Conservation (phyloP, 1,140 invertebrate species). For the Anadara kagoshimensis region DNA sequence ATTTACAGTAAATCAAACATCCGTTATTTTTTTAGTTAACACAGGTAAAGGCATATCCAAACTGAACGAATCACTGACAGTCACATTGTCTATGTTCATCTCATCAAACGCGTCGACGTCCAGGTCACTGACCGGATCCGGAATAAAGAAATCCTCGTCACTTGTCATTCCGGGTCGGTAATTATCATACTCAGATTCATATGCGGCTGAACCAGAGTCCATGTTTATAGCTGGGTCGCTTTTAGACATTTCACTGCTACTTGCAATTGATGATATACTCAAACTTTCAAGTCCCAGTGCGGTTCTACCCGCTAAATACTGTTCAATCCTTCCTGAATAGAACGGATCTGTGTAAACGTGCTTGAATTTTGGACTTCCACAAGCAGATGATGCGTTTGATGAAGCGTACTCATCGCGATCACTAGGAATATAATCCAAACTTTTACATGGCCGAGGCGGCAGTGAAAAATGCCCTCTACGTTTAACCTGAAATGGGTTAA, state of each 20-base stretch:
- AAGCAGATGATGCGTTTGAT: constrained; percentile 60
- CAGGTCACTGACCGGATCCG: constrained; percentile 71
- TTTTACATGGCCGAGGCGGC: constrained; percentile 67
- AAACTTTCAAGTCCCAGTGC: constrained; percentile 54
- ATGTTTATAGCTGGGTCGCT: constrained; percentile 67
- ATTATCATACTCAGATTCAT: constrained; percentile 89
- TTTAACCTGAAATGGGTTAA: constrained; percentile 67
- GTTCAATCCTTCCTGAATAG: constrained; percentile 33
- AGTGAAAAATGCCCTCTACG: constrained; percentile 58
- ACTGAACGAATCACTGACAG: constrained; percentile 69
- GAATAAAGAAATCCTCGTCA: constrained; percentile 71
- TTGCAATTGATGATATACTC: constrained; percentile 68
- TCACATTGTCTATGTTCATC: constrained; percentile 82
- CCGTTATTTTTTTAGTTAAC: constrained; percentile 62
- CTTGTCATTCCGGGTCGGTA: constrained; percentile 73
- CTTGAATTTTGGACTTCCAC: constrained; percentile 63
- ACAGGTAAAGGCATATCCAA: constrained; percentile 63
- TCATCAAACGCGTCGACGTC: constrained; percentile 77
- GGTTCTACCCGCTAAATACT: constrained; percentile 43
- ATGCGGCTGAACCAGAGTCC: constrained; percentile 74
- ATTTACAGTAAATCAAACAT: constrained; percentile 47
- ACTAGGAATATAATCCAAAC: constrained; percentile 71
- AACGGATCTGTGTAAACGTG: constrained; percentile 45
- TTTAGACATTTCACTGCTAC: constrained; percentile 70
- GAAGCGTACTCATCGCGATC: constrained; percentile 61